Conservation (phyloP, 2,113 vertebrate species). For the Pandion haliaetus region DNA sequence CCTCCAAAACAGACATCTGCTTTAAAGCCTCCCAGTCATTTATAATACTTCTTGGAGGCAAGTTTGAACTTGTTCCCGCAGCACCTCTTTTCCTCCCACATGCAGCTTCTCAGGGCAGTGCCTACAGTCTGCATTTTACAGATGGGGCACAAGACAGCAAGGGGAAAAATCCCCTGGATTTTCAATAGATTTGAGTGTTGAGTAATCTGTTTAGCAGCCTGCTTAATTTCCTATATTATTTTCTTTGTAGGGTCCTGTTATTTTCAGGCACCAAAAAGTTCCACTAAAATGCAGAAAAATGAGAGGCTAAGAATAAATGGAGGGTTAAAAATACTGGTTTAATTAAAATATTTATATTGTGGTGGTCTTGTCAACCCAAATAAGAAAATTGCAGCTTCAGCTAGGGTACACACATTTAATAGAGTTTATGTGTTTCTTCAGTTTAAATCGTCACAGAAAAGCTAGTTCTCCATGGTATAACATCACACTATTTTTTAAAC, state of each 20-base stretch:
- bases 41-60: background rate
- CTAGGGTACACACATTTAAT: background rate
- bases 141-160: fast-evolving
- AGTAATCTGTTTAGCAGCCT: background rate
- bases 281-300: background rate
- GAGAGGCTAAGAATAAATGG: background rate
- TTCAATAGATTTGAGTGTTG: background rate
- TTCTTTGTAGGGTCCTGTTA: background rate
- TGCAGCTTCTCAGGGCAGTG: background rate
- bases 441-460: background rate
- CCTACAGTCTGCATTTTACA: background rate
- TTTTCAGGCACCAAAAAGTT: background rate
- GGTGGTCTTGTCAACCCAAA: background rate
- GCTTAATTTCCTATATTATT: background rate
- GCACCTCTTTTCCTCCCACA: background rate
- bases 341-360: background rate
- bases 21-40: background rate
- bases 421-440: background rate
- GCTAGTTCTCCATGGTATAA: background rate
- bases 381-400: background rate
- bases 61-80: background rate
- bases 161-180: background rate
- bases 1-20: background rate
- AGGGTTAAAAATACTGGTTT: background rate
- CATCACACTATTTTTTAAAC: background rate